phyloP scores from a whole-genome alignment of 2,113 vertebrate species.

The Passerina amoena region DNA sequence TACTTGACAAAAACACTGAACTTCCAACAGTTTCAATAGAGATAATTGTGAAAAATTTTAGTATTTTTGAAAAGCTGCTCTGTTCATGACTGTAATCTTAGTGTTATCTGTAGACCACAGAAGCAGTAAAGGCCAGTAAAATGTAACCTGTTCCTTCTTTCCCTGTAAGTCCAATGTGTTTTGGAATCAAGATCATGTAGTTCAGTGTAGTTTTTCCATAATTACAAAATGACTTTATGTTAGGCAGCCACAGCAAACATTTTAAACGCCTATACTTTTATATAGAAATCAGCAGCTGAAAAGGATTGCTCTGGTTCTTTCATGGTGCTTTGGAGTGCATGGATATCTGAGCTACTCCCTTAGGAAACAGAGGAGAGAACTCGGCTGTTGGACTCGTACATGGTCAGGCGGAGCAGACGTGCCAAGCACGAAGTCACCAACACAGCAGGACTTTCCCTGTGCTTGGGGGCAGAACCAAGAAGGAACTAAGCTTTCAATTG shows the following conservation, averaged over 20 bases:
- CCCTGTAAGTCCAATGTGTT: background rate
- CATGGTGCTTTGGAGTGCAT: background rate
- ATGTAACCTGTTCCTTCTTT: background rate
- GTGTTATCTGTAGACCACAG: background rate
- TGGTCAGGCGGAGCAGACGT: rapidly evolving
- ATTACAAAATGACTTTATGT: background rate
- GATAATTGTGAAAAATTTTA: background rate
- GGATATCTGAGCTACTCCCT: background rate
- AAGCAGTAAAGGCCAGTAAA: background rate
- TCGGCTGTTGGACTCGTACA: rapidly evolving
- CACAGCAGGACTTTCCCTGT: background rate
- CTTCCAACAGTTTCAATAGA: background rate
- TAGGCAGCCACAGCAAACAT: background rate
- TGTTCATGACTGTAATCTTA: background rate
- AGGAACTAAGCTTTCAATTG: background rate
- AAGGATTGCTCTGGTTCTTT: background rate
- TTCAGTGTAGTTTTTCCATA: background rate
- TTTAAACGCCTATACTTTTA: background rate
- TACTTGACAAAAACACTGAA: background rate
- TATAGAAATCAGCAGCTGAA: background rate
- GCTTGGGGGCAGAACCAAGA: background rate
- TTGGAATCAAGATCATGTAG: background rate
- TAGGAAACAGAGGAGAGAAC: background rate
- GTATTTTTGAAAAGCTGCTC: background rate
- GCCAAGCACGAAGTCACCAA: background rate